Percentiles rank a stretch among this genome's conserved stretches.
Conservation (phyloP, 2,113 vertebrate species). For the Sebastes schlegelii region DNA sequence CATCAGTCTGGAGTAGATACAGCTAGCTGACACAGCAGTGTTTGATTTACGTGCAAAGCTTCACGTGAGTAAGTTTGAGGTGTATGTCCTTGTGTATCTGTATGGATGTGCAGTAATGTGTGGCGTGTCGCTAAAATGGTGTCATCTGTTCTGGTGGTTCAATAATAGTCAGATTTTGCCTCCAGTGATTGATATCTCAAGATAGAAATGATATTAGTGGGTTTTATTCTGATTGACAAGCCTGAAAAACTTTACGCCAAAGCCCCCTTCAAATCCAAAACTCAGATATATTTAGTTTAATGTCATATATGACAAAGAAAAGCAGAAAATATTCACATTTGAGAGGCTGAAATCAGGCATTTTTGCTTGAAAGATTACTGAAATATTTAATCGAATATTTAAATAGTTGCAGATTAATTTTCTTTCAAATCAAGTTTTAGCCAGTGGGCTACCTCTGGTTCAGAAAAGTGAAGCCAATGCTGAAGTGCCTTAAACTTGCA, state of each 20-base stretch:
- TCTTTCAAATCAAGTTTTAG: too few relatives aligned
- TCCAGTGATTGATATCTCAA: not conserved
- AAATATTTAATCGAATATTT: too few relatives aligned
- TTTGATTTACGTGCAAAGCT: not conserved
- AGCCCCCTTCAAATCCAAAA: not conserved
- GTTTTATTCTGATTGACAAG: too few relatives aligned
- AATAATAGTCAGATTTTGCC: not conserved
- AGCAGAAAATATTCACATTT: not conserved
- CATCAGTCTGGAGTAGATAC: slow-evolving; percentile 9
- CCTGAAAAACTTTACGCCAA: not conserved
- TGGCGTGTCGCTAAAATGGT: not conserved
- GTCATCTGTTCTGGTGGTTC: not conserved
- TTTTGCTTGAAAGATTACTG: not conserved
- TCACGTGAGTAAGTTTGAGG: not conserved
- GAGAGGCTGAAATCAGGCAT: not conserved
- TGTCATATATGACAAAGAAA: not conserved
- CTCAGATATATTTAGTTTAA: not conserved
- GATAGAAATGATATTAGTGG: not conserved
- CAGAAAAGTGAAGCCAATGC: too few relatives aligned
- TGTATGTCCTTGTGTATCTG: not conserved
- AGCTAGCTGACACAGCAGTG: not conserved
- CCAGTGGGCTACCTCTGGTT: too few relatives aligned
- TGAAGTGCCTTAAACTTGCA: too few relatives aligned
- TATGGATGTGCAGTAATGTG: not conserved
- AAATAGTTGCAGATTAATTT: too few relatives aligned